phyloP scores from a whole-genome alignment of 2,888 invertebrate genomes.

The Hydropsyche betteni region DNA sequence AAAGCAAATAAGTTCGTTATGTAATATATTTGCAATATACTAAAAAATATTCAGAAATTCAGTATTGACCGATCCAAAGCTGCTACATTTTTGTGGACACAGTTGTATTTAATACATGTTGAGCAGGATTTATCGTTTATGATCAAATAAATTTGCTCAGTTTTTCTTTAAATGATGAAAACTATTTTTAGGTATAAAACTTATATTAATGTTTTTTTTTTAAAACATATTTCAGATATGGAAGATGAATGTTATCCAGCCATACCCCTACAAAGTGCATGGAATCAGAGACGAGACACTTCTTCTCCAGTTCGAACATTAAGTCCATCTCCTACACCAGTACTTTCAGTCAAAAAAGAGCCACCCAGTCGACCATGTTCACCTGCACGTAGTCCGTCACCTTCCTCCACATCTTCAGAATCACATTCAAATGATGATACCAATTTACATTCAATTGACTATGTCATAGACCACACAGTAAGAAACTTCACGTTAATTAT shows the following conservation, averaged over 20 bases:
- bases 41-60: no score
- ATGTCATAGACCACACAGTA: constrained; percentile 73
- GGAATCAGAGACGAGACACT: constrained; percentile 59
- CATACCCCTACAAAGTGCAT: constrained; percentile 74
- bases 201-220: no score
- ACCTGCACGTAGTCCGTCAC: constrained; percentile 76
- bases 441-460: constrained; percentile 61
- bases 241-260: constrained; percentile 90
- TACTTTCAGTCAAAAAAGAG: constrained; percentile 75
- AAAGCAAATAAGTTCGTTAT: no score
- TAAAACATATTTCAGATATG: constrained; percentile 72
- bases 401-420: constrained; percentile 71
- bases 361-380: constrained; percentile 79
- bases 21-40: no score
- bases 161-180: no score
- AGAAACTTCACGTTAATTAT: constrained; percentile 51
- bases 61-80: no score
- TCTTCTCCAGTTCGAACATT: constrained; percentile 55
- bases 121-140: no score
- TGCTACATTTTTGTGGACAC: no score
- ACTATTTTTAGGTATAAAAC: no score
- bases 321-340: constrained; percentile 53
- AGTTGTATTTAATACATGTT: no score
- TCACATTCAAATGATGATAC: constrained; percentile 52
- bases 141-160: no score